phyloP scores from a whole-genome alignment of 1,140 invertebrate species.

The Mya arenaria region DNA sequence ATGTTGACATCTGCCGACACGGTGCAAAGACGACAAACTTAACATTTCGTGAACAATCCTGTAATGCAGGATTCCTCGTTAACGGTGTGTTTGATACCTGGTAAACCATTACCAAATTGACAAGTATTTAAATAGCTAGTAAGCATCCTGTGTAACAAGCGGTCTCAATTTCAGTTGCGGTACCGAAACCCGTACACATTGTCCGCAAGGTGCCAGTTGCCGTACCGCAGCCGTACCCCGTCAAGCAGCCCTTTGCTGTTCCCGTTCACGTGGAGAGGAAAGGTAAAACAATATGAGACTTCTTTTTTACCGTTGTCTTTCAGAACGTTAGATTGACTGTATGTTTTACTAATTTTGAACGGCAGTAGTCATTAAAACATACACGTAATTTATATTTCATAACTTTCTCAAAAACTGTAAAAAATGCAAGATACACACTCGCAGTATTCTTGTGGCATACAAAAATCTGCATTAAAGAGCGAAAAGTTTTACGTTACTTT shows the following conservation, averaged over 20 bases:
- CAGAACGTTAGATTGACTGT: background rate
- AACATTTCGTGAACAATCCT: no score
- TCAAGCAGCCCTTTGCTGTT: conserved; percentile 20
- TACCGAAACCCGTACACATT: conserved; percentile 11
- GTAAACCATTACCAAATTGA: no score
- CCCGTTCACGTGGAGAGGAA: conserved; percentile 1
- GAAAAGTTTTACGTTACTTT: background rate
- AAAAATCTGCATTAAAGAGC: no score
- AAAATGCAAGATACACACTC: background rate
- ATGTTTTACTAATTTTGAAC: background rate
- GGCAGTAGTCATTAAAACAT: background rate
- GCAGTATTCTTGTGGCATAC: no score
- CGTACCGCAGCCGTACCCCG: conserved; percentile 26
- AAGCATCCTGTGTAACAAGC: no score
- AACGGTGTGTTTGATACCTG: no score
- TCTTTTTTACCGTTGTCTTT: background rate
- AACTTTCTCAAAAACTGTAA: background rate
- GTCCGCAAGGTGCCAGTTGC: conserved; percentile 14
- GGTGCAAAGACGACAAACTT: no score
- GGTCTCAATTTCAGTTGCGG: conserved; percentile 24
- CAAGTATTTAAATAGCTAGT: no score
- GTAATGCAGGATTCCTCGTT: no score
- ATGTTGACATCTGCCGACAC: no score
- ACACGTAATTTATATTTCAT: background rate
- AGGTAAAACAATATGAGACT: background rate